phyloP scores from a whole-genome alignment of 2,113 vertebrate genomes.

The Danionella cerebrum region DNA sequence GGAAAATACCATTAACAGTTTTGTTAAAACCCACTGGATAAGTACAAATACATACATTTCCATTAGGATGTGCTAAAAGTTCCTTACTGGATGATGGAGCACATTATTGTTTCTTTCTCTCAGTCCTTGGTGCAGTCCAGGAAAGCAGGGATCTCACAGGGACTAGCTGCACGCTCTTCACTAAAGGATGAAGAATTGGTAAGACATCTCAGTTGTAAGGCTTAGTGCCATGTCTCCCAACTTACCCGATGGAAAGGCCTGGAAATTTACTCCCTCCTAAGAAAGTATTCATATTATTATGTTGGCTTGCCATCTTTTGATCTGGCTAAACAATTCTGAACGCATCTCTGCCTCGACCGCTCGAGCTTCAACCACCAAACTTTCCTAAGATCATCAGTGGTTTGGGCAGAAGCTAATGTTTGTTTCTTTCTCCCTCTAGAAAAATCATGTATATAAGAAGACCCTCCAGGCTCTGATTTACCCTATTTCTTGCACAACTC shows the following conservation, averaged over 20 bases:
- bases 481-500: conserved; percentile 95
- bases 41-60: not conserved
- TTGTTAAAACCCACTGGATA: not conserved
- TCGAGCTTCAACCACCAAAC: no score
- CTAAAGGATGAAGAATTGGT: conserved; percentile 95
- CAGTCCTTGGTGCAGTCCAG: conserved; percentile 93
- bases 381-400: no score
- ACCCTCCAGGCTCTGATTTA: conserved; percentile 96
- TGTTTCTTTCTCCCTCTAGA: conserved; percentile 59
- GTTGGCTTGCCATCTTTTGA: no score
- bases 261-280: no score
- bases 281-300: no score
- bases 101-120: conserved; percentile 19
- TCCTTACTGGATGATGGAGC: not conserved
- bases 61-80: not conserved
- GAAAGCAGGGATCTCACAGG: conserved; percentile 87
- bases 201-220: no score
- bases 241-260: no score
- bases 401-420: not conserved
- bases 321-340: no score
- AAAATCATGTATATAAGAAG: conserved; percentile 92
- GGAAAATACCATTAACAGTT: not conserved
- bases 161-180: conserved; percentile 83
- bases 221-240: no score
- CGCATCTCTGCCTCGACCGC: no score